Evolutionary conservation across 2,797 vertebrate genomes (phyloP).

Genomic region (Mormyrus hasselquistii): DNA sequence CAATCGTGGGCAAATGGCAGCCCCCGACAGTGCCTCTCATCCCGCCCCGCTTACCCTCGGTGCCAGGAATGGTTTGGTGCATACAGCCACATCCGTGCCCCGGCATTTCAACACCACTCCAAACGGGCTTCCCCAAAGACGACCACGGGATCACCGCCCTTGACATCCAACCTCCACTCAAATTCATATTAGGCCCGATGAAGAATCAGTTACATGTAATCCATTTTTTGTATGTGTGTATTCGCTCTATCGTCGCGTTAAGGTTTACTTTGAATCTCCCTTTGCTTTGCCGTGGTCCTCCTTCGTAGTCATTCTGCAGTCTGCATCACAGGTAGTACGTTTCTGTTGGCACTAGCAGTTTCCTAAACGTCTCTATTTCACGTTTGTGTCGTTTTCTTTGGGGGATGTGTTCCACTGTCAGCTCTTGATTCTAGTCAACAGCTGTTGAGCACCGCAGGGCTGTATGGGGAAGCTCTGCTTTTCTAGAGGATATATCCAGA

Average conservation of each 20-base stretch:
- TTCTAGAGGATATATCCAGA: not conserved
- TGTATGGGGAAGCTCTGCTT: not conserved
- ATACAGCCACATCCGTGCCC: constrained; percentile 43
- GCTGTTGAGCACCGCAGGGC: not conserved
- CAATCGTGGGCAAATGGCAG: constrained; percentile 33
- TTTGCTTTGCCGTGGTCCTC: not conserved
- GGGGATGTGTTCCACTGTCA: not conserved
- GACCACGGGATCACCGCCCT: constrained; percentile 66
- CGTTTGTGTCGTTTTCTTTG: not conserved
- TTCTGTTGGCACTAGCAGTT: too few species aligned
- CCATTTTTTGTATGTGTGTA: not conserved
- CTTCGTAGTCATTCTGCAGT: not conserved
- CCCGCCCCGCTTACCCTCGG: constrained; percentile 39
- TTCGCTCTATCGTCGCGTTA: not conserved
- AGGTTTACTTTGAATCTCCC: not conserved
- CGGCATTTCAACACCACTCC: constrained; percentile 53
- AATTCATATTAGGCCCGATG: constrained; percentile 35
- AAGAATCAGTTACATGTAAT: constrained; percentile 54
- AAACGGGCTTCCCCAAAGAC: constrained; percentile 76
- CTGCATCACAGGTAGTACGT: not conserved
- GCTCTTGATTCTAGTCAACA: not conserved
- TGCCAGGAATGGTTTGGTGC: constrained; percentile 29
- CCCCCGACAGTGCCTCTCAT: not conserved
- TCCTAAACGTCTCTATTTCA: not conserved
- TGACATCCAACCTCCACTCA: constrained; percentile 45